Evolutionary conservation across 2,888 invertebrate genomes (phyloP).

Genomic region (Polietes domitor): DNA sequence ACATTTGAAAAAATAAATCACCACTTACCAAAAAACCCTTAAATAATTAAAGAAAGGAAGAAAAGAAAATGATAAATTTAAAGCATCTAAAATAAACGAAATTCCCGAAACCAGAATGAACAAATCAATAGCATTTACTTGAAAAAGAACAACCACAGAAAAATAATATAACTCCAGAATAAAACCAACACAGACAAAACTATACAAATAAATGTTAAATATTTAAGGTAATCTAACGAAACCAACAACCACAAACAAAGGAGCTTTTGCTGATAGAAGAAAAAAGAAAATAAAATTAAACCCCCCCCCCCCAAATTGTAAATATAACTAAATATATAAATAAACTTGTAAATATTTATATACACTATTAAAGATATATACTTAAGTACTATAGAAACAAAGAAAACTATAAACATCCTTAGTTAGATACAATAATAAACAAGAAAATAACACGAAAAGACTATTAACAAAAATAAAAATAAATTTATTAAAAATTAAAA

Average conservation of each 20-base stretch:
- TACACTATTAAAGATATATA: not conserved
- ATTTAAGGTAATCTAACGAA: not conserved
- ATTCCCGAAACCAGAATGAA: slow-evolving; percentile 10
- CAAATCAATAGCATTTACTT: slow-evolving; percentile 45
- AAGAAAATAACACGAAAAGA: slow-evolving; percentile 56
- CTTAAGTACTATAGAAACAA: slow-evolving; percentile 13
- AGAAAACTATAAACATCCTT: slow-evolving; percentile 34
- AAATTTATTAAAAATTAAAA: not conserved
- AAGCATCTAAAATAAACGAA: not conserved
- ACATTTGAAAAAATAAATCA: slow-evolving; percentile 36
- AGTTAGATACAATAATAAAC: slow-evolving; percentile 59
- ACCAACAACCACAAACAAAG: slow-evolving; percentile 21
- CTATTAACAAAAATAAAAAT: slow-evolving; percentile 52
- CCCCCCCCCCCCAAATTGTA: not conserved
- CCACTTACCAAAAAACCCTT: not conserved
- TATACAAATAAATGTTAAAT: slow-evolving; percentile 11
- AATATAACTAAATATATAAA: slow-evolving; percentile 27
- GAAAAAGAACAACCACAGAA: slow-evolving; percentile 23
- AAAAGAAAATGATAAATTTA: not conserved
- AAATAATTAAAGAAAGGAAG: slow-evolving; percentile 23
- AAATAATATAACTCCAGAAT: not conserved
- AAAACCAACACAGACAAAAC: not conserved
- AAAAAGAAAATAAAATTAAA: slow-evolving; percentile 16
- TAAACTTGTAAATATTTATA: slow-evolving; percentile 5
- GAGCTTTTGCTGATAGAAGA: slow-evolving; percentile 50